Conservation (phyloP, 1,140 invertebrate genomes). For the Branchinecta lindahli region DNA sequence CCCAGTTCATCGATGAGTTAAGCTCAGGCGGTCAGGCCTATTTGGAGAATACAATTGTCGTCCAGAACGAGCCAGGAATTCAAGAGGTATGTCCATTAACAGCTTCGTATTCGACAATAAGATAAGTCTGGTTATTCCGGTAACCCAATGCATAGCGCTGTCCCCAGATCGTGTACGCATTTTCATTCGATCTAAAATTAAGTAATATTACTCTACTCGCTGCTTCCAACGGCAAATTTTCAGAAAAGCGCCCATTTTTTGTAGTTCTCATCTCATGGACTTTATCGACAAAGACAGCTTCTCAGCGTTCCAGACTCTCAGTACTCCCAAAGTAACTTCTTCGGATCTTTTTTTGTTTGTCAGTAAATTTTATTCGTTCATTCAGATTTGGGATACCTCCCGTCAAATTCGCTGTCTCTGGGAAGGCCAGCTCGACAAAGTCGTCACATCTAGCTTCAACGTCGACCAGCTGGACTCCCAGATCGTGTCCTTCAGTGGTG, state of each 20-base stretch:
- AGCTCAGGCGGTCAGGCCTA: slow-evolving; percentile 54
- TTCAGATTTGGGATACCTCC: slow-evolving; percentile 57
- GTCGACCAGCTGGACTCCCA: slow-evolving; percentile 65
- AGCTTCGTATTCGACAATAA: no score
- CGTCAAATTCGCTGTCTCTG: slow-evolving; percentile 58
- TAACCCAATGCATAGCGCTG: neutral
- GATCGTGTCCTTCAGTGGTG: slow-evolving; percentile 62
- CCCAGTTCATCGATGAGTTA: slow-evolving; percentile 58
- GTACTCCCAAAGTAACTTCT: no score
- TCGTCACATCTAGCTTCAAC: slow-evolving; percentile 50
- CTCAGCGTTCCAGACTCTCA: no score
- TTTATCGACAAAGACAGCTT: no score
- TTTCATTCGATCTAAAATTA: no score
- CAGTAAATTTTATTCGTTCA: slow-evolving; percentile 7
- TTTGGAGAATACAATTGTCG: slow-evolving; percentile 58
- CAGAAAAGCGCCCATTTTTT: slow-evolving; percentile 4
- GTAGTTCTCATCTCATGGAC: no score
- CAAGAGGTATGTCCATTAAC: slow-evolving; percentile 23
- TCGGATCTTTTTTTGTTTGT: neutral
- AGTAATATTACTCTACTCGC: no score
- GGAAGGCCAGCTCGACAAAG: slow-evolving; percentile 60
- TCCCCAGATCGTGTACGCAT: neutral
- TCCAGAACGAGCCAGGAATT: slow-evolving; percentile 52
- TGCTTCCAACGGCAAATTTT: no score
- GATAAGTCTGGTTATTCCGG: neutral